A percentile compares a stretch with the other conserved stretches of the same genome.
Conservation (phyloP, 92 coral and sea anemone genomes). For the Zoanthus solanderi region DNA sequence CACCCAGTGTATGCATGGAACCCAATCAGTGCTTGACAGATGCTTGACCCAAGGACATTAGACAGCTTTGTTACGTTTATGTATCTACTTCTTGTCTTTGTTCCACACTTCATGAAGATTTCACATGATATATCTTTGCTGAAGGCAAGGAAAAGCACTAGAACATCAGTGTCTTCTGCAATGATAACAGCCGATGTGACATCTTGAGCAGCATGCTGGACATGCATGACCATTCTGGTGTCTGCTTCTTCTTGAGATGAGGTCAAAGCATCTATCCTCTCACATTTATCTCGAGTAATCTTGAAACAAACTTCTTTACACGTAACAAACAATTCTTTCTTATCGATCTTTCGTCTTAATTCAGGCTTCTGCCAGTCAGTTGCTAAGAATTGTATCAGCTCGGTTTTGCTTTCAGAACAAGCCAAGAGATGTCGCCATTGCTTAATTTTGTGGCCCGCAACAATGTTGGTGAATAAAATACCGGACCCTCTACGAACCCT, state of each 20-base stretch:
- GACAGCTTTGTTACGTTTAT: slow-evolving; percentile 29
- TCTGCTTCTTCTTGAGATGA: slow-evolving; percentile 48
- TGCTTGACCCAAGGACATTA: too few relatives aligned
- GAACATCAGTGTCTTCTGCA: slow-evolving; percentile 62
- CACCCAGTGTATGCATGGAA: slow-evolving; percentile 69
- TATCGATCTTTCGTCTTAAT: slow-evolving; percentile 28
- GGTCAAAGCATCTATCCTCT: slow-evolving; percentile 50
- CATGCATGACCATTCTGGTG: slow-evolving; percentile 62
- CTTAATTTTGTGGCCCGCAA: slow-evolving; percentile 50
- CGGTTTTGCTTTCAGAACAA: slow-evolving; percentile 51
- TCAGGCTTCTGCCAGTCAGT: slow-evolving; percentile 62
- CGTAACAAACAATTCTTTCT: slow-evolving; percentile 17
- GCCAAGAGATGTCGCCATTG: slow-evolving; percentile 63
- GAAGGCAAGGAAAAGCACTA: slow-evolving; percentile 56
- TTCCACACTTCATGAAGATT: slow-evolving; percentile 58
- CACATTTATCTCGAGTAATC: slow-evolving; percentile 42
- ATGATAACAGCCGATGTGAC: slow-evolving; percentile 58
- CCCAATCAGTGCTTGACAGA: too few relatives aligned
- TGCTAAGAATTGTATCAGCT: slow-evolving; percentile 46
- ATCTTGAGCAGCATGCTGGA: slow-evolving; percentile 61
- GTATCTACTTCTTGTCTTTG: slow-evolving; percentile 52
- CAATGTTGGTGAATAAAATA: slow-evolving; percentile 54
- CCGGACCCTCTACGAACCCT: slow-evolving; percentile 63
- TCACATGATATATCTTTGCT: slow-evolving; percentile 53
- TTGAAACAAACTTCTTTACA: slow-evolving; percentile 32